Base-by-base conservation (phyloP, 2,888 invertebrate species). In the Aspidapion aeneum region DNA sequence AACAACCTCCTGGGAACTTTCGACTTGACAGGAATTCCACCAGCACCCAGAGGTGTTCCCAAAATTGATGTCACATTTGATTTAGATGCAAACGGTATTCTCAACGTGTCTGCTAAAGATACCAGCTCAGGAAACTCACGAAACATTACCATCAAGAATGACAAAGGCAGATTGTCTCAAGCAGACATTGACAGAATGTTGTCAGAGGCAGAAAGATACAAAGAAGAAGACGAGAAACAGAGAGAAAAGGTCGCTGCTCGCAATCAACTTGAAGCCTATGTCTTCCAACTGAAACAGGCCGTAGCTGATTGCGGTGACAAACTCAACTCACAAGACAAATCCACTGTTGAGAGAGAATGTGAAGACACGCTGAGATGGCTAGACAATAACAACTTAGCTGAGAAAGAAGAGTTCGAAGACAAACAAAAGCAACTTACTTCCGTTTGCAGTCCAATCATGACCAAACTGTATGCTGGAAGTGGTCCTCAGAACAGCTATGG, bases 141-240 rank as follows among this genome's bases (percentile, higher is more conserved):
- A 76, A 88, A 89, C 77, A 91, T 93, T 68, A 88, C 88, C 62
- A 93, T 93, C 68, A 90, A 90, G 77, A 91, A 77, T 84, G 90
- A 64, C 57, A 67, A 67, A 52, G 65, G 67, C 19, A 58, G 67
- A 7, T 51, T 67, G 19, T 66, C 67, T 3, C 67, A 67, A 55
- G 61, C 62, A 18, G 67, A 67, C 56, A 67, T 67, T 18, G 67
- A 67, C 63, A 55, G 62, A 49, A 66, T 67, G 67, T 21, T 67
- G 16, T 60, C 63, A 0, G 65, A 64, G 57, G 65, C 65, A 1
- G 65, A 65, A 56, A 61, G 19, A 18, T 65, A 65, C 63, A 65
- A 67, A 55, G 67, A 66, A 48, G 65, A 63, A 54, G 90, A 90
- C 71, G 88, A 88, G 65, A 84, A 85, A 72, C 89, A 90, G 71